Evolutionary conservation across 2,888 invertebrate genomes (phyloP).

Genomic region (Diarsia brunnea): DNA sequence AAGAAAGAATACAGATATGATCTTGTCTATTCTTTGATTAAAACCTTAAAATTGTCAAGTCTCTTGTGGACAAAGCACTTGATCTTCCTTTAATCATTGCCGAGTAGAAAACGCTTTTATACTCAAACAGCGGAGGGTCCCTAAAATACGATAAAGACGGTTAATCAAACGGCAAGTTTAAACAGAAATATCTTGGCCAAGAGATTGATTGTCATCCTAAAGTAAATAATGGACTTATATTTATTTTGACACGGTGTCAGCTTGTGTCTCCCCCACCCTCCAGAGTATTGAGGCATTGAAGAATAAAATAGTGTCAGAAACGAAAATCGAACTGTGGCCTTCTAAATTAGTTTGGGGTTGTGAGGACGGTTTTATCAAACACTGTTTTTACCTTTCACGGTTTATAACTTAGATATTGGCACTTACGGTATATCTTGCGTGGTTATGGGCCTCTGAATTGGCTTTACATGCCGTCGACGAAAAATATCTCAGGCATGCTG

Average conservation of each 20-base stretch:
- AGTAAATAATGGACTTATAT: slow-evolving; percentile 61
- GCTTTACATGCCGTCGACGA: too few species aligned
- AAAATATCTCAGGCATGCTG: too few species aligned
- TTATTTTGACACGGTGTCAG: slow-evolving; percentile 62
- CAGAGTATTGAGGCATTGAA: not conserved
- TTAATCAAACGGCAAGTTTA: slow-evolving; percentile 17
- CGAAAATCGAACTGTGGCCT: not conserved
- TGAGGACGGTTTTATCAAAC: too few species aligned
- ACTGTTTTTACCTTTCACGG: too few species aligned
- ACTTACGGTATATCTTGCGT: too few species aligned
- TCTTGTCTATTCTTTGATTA: not conserved
- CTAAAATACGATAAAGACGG: slow-evolving; percentile 29
- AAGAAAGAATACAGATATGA: not conserved
- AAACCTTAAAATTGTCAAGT: not conserved
- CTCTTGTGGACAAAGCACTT: not conserved
- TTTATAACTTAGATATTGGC: too few species aligned
- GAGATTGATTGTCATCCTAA: slow-evolving; percentile 56
- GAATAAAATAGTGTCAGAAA: not conserved
- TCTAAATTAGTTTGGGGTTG: too few species aligned
- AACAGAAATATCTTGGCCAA: slow-evolving; percentile 21
- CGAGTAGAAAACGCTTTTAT: not conserved
- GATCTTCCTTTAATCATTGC: not conserved
- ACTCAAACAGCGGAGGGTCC: not conserved
- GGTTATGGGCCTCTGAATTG: too few species aligned
- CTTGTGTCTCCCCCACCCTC: slow-evolving; percentile 20